A percentile compares a stretch with the other conserved stretches of the same genome.
Conservation (phyloP, 2,797 vertebrate genomes). For the Cetoscarus ocellatus region DNA sequence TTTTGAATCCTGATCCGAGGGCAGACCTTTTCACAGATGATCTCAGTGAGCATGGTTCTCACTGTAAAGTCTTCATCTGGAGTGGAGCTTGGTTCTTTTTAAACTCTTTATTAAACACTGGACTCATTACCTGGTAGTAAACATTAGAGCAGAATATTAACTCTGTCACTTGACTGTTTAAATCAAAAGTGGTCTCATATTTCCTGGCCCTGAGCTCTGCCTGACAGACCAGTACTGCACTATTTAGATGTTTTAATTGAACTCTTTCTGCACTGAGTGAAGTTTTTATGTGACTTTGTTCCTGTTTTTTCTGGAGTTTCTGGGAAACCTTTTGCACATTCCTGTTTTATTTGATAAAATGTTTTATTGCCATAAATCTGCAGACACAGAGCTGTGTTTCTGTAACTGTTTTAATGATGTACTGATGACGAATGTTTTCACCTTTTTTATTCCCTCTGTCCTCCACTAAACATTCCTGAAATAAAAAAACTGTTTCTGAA, state of each 20-base stretch:
- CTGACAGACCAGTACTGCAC: no score
- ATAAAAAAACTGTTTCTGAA: constrained; percentile 37
- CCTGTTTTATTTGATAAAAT: background rate
- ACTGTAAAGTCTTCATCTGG: no score
- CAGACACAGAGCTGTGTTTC: constrained; percentile 11
- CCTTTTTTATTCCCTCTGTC: constrained; percentile 25
- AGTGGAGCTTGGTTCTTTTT: no score
- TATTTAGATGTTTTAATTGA: constrained; percentile 10
- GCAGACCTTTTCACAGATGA: no score
- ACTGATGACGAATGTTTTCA: constrained; percentile 18
- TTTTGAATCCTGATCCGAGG: no score
- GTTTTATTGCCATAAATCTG: background rate
- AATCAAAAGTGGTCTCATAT: no score
- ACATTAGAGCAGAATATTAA: no score
- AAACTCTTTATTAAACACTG: no score
- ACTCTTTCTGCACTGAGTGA: constrained; percentile 44
- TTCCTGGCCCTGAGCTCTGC: no score
- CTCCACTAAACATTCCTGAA: constrained; percentile 43
- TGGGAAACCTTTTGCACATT: constrained; percentile 21
- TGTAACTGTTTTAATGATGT: constrained; percentile 15
- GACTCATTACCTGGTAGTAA: no score
- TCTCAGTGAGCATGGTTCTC: no score
- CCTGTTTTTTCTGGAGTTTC: background rate
- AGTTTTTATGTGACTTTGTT: background rate
- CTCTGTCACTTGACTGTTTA: no score